phyloP scores from a whole-genome alignment of 2,888 invertebrate species.

The Drosophila mercatorum region DNA sequence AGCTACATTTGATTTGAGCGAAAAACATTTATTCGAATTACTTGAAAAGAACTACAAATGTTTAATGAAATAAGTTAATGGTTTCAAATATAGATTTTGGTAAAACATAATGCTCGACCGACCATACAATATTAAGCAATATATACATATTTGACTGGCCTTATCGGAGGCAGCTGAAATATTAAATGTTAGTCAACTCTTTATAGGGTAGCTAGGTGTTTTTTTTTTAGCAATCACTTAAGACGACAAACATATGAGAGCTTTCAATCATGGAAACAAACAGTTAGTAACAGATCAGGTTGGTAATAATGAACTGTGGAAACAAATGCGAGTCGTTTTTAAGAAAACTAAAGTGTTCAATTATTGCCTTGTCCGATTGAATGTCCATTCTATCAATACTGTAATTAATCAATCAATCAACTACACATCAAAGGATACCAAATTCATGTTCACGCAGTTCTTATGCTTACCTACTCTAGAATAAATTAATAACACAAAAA shows the following conservation, averaged over 20 bases:
- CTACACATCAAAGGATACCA: not conserved
- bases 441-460: constrained; percentile 7
- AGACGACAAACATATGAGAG: not conserved
- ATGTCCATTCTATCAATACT: constrained; percentile 14
- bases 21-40: not conserved
- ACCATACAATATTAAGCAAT: constrained; percentile 18
- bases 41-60: not conserved
- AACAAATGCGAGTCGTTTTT: not conserved
- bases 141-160: not conserved
- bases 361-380: constrained; percentile 10
- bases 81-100: constrained; percentile 36
- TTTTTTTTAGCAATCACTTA: not conserved
- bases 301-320: constrained; percentile 7
- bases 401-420: constrained; percentile 8
- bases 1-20: not conserved
- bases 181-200: not conserved
- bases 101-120: not conserved
- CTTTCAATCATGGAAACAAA: not conserved
- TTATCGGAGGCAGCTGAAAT: not conserved
- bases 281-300: constrained; percentile 8
- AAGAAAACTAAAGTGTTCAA: constrained; percentile 10
- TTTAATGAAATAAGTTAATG: constrained; percentile 20
- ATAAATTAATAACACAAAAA: constrained; percentile 8
- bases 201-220: constrained; percentile 23
- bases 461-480: constrained; percentile 14